Evolutionary conservation across 64 coral and sea anemone genomes (phyloP).

Genomic region (Trachythela sp.): DNA sequence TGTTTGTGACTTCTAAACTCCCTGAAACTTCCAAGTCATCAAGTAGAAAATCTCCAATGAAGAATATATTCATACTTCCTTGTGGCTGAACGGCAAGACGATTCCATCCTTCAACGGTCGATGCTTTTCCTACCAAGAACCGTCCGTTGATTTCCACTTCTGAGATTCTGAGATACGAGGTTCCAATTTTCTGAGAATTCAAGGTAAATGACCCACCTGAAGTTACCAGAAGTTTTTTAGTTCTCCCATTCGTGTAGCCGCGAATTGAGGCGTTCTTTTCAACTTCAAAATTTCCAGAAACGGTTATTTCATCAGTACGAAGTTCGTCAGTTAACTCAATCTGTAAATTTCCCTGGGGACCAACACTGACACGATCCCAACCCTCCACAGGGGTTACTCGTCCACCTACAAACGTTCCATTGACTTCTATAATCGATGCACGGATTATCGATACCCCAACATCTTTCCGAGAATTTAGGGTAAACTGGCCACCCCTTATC

Average conservation of each 20-base stretch:
- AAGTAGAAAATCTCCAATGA: neutral
- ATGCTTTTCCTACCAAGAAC: neutral
- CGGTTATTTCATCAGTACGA: constrained; percentile 18
- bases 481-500: constrained; percentile 47
- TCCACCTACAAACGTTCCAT: constrained; percentile 34
- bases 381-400: constrained; percentile 10
- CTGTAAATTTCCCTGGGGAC: constrained; percentile 25
- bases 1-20: neutral
- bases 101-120: neutral
- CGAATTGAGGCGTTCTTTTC: neutral
- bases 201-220: neutral
- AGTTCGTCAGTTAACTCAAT: constrained; percentile 11
- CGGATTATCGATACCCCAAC: neutral
- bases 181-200: neutral
- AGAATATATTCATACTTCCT: neutral
- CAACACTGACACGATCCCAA: constrained; percentile 38
- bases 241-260: neutral
- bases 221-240: neutral
- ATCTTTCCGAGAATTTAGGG: neutral
- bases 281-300: neutral
- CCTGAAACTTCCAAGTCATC: neutral
- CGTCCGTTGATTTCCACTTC: neutral
- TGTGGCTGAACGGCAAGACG: neutral
- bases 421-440: neutral
- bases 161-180: neutral